A percentile compares a stretch with the other conserved stretches of the same genome.
phyloP scores from a whole-genome alignment of 2,113 vertebrate species.

The Calyptommatus sinebrachiatus region DNA sequence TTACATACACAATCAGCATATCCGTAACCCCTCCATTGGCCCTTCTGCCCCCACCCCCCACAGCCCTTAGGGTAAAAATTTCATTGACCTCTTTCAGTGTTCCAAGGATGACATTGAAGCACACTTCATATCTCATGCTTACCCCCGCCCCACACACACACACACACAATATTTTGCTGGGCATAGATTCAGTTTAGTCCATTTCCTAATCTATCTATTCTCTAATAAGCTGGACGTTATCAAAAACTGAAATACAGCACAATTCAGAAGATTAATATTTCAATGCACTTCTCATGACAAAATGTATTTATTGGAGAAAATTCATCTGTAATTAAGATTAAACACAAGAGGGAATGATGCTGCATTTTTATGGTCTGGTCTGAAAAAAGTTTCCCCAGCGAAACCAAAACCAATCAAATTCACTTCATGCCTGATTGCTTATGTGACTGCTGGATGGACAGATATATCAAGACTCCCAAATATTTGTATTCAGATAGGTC shows the following conservation, averaged over 20 bases:
- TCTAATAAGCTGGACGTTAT: not conserved
- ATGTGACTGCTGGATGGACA: not conserved
- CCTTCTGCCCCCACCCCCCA: too few species aligned
- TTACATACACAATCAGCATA: too few species aligned
- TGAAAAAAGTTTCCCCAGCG: conserved; percentile 8
- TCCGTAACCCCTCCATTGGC: too few species aligned
- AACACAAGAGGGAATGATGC: not conserved
- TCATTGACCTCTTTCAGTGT: too few species aligned
- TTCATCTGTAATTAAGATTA: not conserved
- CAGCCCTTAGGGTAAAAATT: too few species aligned
- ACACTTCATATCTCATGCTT: too few species aligned
- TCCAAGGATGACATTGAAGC: too few species aligned
- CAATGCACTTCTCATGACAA: not conserved
- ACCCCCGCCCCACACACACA: too few species aligned
- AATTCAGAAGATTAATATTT: not conserved
- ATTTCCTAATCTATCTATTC: too few species aligned
- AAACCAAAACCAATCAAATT: conserved; percentile 9
- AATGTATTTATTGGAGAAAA: conserved; percentile 3
- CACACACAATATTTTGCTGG: too few species aligned
- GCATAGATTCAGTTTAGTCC: too few species aligned
- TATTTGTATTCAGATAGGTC: conserved; percentile 11
- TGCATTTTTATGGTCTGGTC: not conserved
- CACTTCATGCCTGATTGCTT: not conserved
- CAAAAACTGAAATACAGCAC: not conserved
- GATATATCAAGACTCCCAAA: conserved; percentile 4